Evolutionary conservation across 2,888 invertebrate genomes (phyloP).

Genomic region (Slavum lentiscoides): DNA sequence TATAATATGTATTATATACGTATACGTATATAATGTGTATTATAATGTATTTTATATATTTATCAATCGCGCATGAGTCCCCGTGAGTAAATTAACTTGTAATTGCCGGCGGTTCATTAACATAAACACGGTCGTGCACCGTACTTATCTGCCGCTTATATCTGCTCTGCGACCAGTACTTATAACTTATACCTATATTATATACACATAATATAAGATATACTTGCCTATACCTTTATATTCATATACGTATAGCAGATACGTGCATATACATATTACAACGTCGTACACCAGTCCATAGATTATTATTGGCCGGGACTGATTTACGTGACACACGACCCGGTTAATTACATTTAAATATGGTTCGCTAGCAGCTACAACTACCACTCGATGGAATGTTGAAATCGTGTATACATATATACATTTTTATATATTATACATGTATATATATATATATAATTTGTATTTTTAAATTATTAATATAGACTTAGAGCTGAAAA

Average conservation of each 20-base stretch:
- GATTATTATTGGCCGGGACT: slow-evolving; percentile 39
- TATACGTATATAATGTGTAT: background rate
- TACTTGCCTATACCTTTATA: background rate
- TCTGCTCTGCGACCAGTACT: slow-evolving; percentile 13
- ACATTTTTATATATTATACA: too few relatives aligned
- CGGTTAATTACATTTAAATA: slow-evolving; percentile 41
- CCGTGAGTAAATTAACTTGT: slow-evolving; percentile 56
- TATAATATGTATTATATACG: slow-evolving; percentile 7
- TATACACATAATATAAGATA: background rate
- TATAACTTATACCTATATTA: slow-evolving; percentile 18
- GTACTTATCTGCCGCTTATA: slow-evolving; percentile 45
- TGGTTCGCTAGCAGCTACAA: background rate
- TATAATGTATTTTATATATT: slow-evolving; percentile 19
- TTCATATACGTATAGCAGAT: background rate
- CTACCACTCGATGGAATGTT: too few relatives aligned
- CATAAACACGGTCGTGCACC: slow-evolving; percentile 55
- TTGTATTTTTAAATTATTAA: too few relatives aligned
- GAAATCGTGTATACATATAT: too few relatives aligned
- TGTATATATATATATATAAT: too few relatives aligned
- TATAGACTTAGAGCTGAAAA: too few relatives aligned
- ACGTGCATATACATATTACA: background rate
- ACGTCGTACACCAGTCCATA: slow-evolving; percentile 18
- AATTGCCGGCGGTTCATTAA: slow-evolving; percentile 57
- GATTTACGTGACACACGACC: slow-evolving; percentile 51
- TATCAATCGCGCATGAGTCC: slow-evolving; percentile 46